Evolutionary conservation across 2,113 vertebrate genomes (phyloP).

Genomic region (Mustela nigripes): DNA sequence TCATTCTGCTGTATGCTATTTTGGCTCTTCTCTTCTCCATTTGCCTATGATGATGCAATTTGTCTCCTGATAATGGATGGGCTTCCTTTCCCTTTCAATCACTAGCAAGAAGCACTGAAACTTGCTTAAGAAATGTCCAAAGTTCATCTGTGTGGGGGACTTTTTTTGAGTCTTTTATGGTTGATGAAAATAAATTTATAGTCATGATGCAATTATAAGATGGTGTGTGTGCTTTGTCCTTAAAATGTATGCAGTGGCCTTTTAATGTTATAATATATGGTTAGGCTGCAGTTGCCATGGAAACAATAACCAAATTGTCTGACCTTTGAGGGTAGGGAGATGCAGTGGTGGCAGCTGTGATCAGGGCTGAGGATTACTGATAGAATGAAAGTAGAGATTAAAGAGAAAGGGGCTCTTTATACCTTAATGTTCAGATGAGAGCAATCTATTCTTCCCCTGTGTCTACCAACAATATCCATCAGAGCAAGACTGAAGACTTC

Average conservation of each 20-base stretch:
- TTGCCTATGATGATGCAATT: constrained; percentile 31
- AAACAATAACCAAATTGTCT: constrained; percentile 35
- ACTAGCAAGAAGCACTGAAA: neutral
- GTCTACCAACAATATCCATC: neutral
- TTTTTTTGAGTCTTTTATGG: neutral
- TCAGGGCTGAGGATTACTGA: neutral
- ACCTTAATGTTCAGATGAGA: neutral
- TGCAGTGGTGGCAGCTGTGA: neutral
- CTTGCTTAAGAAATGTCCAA: neutral
- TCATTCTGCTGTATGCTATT: neutral
- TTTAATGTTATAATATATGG: constrained; percentile 43
- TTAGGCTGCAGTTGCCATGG: constrained; percentile 59
- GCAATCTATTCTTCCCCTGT: neutral
- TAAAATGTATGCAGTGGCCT: constrained; percentile 19
- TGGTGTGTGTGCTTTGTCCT: neutral
- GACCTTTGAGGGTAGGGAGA: constrained; percentile 3
- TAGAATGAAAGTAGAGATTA: neutral
- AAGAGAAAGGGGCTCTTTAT: neutral
- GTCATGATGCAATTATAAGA: neutral
- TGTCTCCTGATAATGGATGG: constrained; percentile 33
- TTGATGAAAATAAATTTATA: constrained; percentile 48
- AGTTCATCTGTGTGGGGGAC: neutral
- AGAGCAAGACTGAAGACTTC: neutral
- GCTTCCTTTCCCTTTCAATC: neutral
- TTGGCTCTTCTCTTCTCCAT: neutral